These are phyloP conservation scores for Corythornis madagascariensis DNA, from an alignment of 2,113 vertebrate genomes.

Conservation along the genomic window DNA sequence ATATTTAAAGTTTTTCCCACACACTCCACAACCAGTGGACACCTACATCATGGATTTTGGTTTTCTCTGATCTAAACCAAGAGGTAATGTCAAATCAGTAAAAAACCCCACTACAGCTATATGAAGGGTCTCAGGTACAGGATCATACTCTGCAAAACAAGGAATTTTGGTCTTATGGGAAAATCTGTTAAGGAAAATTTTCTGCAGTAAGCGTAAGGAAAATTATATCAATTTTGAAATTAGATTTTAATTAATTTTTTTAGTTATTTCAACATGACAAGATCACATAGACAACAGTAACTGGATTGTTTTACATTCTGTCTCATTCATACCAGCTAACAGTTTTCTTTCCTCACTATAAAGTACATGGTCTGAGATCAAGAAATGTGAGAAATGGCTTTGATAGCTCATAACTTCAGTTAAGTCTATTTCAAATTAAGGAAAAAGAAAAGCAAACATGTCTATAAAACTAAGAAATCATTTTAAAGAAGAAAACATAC, in stretches of 20 bases:
- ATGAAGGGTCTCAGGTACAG: neutral
- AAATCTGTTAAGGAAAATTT: neutral
- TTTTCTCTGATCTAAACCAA: neutral
- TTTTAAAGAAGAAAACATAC: slow-evolving; percentile 50
- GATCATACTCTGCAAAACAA: neutral
- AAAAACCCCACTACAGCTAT: neutral
- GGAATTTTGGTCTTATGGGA: neutral
- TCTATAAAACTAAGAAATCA: neutral
- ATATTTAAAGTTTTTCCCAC: neutral
- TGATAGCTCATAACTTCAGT: neutral
- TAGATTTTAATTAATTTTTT: neutral
- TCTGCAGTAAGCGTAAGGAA: neutral
- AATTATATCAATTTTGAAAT: neutral
- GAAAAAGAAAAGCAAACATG: neutral
- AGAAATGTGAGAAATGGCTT: neutral
- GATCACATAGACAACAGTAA: neutral
- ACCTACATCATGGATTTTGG: neutral
- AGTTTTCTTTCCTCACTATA: neutral
- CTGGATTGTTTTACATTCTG: neutral
- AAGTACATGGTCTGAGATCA: neutral
- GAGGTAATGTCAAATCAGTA: neutral
- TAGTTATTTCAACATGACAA: neutral
- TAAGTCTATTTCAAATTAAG: neutral
- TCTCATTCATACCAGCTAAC: neutral
- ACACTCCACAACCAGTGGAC: neutral